Percentiles rank a stretch among this genome's conserved stretches.
Conservation (phyloP, 1,140 invertebrate genomes). For the Linepithema humile region DNA sequence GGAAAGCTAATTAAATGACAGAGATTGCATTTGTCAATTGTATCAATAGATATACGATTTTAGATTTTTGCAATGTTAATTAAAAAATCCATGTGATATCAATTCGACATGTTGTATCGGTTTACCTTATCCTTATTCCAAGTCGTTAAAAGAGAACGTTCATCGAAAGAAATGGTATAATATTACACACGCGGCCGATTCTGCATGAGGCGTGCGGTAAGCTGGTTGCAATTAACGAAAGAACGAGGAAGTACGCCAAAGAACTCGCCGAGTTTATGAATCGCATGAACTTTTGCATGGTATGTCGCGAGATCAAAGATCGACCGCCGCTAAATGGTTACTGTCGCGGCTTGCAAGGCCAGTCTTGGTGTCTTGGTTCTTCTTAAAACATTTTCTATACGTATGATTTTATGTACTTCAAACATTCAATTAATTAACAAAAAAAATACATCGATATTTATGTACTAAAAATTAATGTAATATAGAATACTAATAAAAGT, state of each 20-base stretch:
- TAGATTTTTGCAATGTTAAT: background rate
- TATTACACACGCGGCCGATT: conserved; percentile 16
- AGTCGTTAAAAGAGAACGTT: conserved; percentile 12
- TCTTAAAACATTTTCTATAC: background rate
- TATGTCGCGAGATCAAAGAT: conserved; percentile 26
- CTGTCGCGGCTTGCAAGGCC: background rate
- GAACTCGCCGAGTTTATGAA: conserved; percentile 39
- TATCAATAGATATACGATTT: background rate
- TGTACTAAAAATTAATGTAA: too few species aligned
- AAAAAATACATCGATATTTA: background rate
- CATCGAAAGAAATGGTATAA: conserved; percentile 30
- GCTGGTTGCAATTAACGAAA: conserved; percentile 69
- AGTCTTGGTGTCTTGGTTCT: background rate
- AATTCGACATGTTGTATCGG: background rate
- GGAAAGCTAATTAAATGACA: background rate
- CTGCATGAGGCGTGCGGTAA: conserved; percentile 21
- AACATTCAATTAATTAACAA: background rate
- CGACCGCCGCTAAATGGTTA: background rate
- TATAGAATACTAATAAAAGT: background rate
- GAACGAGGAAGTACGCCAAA: conserved; percentile 67
- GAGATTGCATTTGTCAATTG: conserved; percentile 31
- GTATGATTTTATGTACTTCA: background rate
- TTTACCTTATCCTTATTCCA: background rate
- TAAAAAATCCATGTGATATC: background rate
- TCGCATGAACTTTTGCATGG: conserved; percentile 13